phyloP scores from a whole-genome alignment of 2,113 vertebrate species.

The Xenopus borealis region DNA sequence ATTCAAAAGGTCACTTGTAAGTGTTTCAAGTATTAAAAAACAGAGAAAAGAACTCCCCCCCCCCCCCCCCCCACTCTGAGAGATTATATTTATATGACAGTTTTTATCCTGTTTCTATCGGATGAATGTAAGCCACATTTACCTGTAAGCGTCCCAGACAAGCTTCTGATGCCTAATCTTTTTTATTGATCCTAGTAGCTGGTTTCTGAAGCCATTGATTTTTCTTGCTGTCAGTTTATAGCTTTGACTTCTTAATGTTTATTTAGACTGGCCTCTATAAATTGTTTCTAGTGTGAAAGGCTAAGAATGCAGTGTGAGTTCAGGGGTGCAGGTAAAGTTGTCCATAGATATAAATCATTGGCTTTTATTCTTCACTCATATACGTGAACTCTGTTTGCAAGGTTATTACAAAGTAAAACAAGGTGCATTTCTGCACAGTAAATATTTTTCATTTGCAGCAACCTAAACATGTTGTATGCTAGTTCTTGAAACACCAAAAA shows the following conservation, averaged over 20 bases:
- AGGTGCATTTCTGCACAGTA: slow-evolving; percentile 53
- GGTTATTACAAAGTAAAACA: slow-evolving; percentile 60
- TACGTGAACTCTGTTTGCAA: slow-evolving; percentile 61
- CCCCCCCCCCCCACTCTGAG: slow-evolving; percentile 47
- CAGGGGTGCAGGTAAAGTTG: slow-evolving; percentile 65
- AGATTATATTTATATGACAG: slow-evolving; percentile 59
- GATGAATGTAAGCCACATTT: slow-evolving; percentile 65
- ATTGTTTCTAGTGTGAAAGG: slow-evolving; percentile 69
- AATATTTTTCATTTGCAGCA: too few relatives aligned
- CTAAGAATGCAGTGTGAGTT: slow-evolving; percentile 55
- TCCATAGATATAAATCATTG: slow-evolving; percentile 73
- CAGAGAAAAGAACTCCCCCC: slow-evolving; percentile 33
- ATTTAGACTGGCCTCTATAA: slow-evolving; percentile 75
- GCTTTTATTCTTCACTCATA: slow-evolving; percentile 64
- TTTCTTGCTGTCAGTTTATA: slow-evolving; percentile 73
- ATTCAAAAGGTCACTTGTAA: slow-evolving; percentile 56
- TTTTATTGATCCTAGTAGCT: slow-evolving; percentile 74
- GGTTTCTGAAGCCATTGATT: slow-evolving; percentile 75
- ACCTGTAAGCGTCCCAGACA: slow-evolving; percentile 62
- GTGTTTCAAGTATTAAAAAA: slow-evolving; percentile 46
- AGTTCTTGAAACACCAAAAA: too few relatives aligned
- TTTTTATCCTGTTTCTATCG: slow-evolving; percentile 61
- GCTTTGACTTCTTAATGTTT: slow-evolving; percentile 76
- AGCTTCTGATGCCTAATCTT: slow-evolving; percentile 68
- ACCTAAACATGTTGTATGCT: too few relatives aligned